phyloP scores from a whole-genome alignment of 2,888 invertebrate species.

The Eremobia ochroleuca region DNA sequence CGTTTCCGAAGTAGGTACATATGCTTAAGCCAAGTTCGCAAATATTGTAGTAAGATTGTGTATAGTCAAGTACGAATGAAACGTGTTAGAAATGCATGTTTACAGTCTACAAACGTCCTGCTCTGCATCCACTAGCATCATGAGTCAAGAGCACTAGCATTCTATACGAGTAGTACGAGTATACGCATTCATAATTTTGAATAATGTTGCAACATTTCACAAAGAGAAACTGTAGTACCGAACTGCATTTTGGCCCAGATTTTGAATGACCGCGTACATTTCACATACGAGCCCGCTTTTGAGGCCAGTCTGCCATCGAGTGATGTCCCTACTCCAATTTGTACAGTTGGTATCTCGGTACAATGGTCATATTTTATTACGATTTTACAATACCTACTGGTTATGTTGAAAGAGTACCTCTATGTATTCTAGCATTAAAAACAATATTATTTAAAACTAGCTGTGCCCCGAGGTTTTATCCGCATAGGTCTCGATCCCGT shows the following conservation, averaged over 20 bases:
- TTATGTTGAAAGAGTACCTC: not conserved
- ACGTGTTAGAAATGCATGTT: slow-evolving; percentile 24
- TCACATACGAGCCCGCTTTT: slow-evolving; percentile 31
- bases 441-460: no score
- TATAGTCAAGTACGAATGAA: not conserved
- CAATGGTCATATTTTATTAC: not conserved
- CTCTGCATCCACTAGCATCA: not conserved
- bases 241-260: slow-evolving; percentile 18
- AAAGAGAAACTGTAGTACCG: slow-evolving; percentile 52
- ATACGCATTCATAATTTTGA: slow-evolving; percentile 55
- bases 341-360: not conserved
- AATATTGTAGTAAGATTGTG: not conserved
- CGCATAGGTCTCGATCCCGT: no score
- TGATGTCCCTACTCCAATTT: slow-evolving; percentile 30
- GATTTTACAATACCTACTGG: not conserved
- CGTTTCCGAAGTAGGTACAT: no score
- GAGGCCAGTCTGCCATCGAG: slow-evolving; percentile 20
- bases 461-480: no score
- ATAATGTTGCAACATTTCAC: slow-evolving; percentile 56
- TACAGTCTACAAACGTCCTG: slow-evolving; percentile 9
- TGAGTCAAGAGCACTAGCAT: slow-evolving; percentile 34
- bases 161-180: slow-evolving; percentile 9
- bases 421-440: not conserved
- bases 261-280: slow-evolving; percentile 53
- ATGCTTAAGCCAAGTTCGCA: no score